Evolutionary conservation across 2,797 vertebrate genomes (phyloP).

Genomic region (Sebastes taczanowskii): DNA sequence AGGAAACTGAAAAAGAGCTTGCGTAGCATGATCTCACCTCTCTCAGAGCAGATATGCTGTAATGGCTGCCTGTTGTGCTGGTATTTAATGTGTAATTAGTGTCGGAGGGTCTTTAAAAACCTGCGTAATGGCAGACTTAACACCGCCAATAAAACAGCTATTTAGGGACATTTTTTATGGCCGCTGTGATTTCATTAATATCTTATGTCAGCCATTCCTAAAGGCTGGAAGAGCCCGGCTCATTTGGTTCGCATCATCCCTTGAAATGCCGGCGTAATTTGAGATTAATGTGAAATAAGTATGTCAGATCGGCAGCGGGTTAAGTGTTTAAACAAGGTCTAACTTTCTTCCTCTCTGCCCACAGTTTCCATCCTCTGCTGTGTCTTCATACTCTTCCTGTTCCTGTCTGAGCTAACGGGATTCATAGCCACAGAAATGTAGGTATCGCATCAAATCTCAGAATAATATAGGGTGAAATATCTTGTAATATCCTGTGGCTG

Average conservation of each 20-base stretch:
- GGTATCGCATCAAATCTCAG: conserved; percentile 68
- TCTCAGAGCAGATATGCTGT: conserved; percentile 56
- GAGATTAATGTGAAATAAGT: conserved; percentile 7
- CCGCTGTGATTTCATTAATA: conserved; percentile 54
- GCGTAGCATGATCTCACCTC: conserved; percentile 63
- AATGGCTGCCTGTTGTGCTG: conserved; percentile 60
- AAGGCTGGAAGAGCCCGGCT: conserved; percentile 11
- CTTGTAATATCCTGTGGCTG: conserved; percentile 33
- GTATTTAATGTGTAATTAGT: conserved; percentile 66
- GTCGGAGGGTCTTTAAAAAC: conserved; percentile 62
- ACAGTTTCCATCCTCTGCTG: conserved; percentile 99
- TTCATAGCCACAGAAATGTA: conserved; percentile 99
- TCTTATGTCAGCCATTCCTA: conserved; percentile 54
- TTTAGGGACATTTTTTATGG: conserved; percentile 51
- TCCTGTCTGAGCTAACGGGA: conserved; percentile 98
- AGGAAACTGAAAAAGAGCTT: conserved; percentile 31
- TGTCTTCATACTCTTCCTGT: conserved; percentile 98
- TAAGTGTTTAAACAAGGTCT: not conserved
- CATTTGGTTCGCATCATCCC: conserved; percentile 41
- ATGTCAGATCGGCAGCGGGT: not conserved
- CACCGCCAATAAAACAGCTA: conserved; percentile 55
- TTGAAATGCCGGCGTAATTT: conserved; percentile 21
- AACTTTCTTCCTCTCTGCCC: conserved; percentile 70
- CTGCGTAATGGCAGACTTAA: conserved; percentile 51
- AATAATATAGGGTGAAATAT: not conserved